Percentiles rank a stretch among this genome's conserved stretches.
Conservation (phyloP, 2,888 invertebrate genomes). For the Rhamnusium bicolor region DNA sequence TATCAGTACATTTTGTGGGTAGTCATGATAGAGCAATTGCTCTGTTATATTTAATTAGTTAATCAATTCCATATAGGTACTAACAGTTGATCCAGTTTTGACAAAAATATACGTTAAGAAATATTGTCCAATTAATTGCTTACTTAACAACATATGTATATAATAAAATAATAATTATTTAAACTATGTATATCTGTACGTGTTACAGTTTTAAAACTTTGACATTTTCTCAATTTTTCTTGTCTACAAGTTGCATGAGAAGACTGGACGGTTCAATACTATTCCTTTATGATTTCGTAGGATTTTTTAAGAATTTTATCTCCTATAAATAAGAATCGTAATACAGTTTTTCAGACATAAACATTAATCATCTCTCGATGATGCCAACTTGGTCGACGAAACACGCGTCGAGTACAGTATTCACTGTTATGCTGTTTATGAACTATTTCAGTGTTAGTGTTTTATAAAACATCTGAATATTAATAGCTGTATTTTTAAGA, state of each 20-base stretch:
- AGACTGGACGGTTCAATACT: background rate
- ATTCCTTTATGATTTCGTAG: too few relatives aligned
- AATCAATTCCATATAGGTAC: constrained; percentile 65
- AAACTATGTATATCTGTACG: background rate
- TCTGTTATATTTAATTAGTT: constrained; percentile 37
- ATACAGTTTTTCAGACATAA: too few relatives aligned
- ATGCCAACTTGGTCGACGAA: too few relatives aligned
- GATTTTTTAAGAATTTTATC: too few relatives aligned
- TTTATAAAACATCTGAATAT: too few relatives aligned
- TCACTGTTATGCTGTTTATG: too few relatives aligned
- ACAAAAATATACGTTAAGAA: constrained; percentile 32
- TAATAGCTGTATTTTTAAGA: too few relatives aligned
- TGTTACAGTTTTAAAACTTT: background rate
- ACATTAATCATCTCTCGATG: too few relatives aligned
- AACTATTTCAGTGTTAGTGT: too few relatives aligned
- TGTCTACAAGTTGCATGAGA: background rate
- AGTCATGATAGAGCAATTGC: constrained; percentile 13
- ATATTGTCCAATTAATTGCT: background rate
- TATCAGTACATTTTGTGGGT: constrained; percentile 36
- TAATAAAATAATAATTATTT: background rate
- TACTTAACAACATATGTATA: too few relatives aligned
- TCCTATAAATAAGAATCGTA: too few relatives aligned
- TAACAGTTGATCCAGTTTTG: constrained; percentile 54
- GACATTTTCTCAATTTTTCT: background rate
- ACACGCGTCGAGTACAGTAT: too few relatives aligned